phyloP scores from a whole-genome alignment of 2,888 invertebrate genomes.

The Anoncus sp. region DNA sequence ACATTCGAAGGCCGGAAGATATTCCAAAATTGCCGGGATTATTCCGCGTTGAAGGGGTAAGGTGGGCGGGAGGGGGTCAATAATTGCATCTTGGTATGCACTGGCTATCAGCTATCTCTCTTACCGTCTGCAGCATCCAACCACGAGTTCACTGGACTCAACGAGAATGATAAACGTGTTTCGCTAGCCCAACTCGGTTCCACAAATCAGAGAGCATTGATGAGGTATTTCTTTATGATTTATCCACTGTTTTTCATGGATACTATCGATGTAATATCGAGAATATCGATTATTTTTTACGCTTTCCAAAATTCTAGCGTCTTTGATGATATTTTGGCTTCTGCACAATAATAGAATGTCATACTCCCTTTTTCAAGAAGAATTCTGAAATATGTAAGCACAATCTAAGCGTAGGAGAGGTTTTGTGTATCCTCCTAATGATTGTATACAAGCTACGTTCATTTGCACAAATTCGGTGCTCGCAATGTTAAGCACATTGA shows the following conservation, averaged over 20 bases:
- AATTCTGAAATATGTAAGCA: too few species aligned
- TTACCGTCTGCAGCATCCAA: constrained; percentile 35
- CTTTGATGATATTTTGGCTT: neutral
- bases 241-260: neutral
- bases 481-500: too few species aligned
- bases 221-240: neutral
- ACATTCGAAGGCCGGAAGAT: constrained; percentile 68
- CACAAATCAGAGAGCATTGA: constrained; percentile 6
- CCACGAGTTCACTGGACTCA: constrained; percentile 4
- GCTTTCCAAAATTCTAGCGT: neutral
- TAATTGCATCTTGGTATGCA: constrained; percentile 76
- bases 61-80: constrained; percentile 56
- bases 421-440: too few species aligned
- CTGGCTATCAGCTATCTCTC: constrained; percentile 45
- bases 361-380: too few species aligned
- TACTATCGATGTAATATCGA: neutral
- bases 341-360: neutral
- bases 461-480: too few species aligned
- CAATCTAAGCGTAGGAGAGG: too few species aligned
- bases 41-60: constrained; percentile 51
- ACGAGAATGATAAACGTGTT: constrained; percentile 5
- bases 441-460: too few species aligned
- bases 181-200: neutral
- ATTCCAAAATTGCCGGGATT: constrained; percentile 72
- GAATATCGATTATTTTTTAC: constrained; percentile 16